Evolutionary conservation across 64 coral and sea anemone genomes (phyloP), one percentile per base, ranked within the genome.

Genomic region (Cladopsammia gracilis): DNA sequence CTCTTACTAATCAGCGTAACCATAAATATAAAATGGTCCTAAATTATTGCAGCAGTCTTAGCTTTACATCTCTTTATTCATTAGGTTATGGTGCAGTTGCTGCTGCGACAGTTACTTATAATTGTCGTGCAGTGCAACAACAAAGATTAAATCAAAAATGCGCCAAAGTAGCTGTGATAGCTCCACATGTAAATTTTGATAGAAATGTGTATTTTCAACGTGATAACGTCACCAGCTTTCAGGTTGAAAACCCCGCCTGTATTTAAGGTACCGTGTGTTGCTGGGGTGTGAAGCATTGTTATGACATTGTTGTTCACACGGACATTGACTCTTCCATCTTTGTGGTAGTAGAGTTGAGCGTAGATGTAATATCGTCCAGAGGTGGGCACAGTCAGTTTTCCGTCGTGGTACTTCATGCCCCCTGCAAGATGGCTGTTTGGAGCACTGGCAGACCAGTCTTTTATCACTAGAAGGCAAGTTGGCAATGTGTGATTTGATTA

Each of bases 151-250:
- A 70, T 70, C 20, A 70, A 70, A 70, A 70, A 70, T 22, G 66
- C 66, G 66, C 66, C 66, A 70, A 70, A 70, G 25, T 25, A 70
- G 24, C 24, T 25, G 22, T 70, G 24, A 26, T 9, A 1, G 10
- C 34, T 18, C 14, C 8, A 1, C 71, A 74, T 47, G 10, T 26
- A 48, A 48, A n/a, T n/a, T n/a, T n/a, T n/a, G n/a, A n/a, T n/a
- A n/a, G n/a, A n/a, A n/a, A n/a, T n/a, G n/a, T n/a, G n/a, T n/a
- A n/a, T n/a, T n/a, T n/a, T n/a, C n/a, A n/a, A n/a, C n/a, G n/a
- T n/a, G 15, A 76, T 76, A 14, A 76, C 73, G 73, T 76, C 73
- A 76, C 73, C 73, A 76, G 73, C 48, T 9, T 51, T 76, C 18
- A 50, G 48, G 45, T 16, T 48, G 44, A 75, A 75, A 53, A 79